Base-by-base conservation (phyloP, 1,140 invertebrate genomes). In the Oppia nitens region DNA sequence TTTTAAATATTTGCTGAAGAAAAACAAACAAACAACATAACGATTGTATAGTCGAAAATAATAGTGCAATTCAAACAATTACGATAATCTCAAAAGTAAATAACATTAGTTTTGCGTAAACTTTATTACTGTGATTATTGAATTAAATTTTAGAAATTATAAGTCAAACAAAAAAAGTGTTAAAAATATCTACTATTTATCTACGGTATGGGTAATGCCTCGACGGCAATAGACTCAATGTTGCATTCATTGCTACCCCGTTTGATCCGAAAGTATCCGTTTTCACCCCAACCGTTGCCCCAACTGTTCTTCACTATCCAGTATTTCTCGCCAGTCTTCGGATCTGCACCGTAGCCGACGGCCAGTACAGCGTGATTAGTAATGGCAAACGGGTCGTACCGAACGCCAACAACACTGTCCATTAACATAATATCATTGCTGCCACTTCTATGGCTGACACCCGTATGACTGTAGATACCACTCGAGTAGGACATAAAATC, bases 171-270 rank as follows among this genome's bases (percentile, higher is more conserved):
- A n/a, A n/a, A n/a, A n/a, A n/a, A n/a, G n/a, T n/a, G n/a, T n/a
- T n/a, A n/a, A n/a, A n/a, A n/a, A n/a, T n/a, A n/a, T n/a, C n/a
- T n/a, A n/a, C n/a, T n/a, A n/a, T n/a, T n/a, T n/a, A n/a, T n/a
- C n/a, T n/a, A n/a, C n/a, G 65, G 65, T 20, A 66, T 66, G 9
- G 68, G 67, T 45, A 62, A 62, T 6, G 64, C 66, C 48, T 69
- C 65, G 0, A 71, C 65, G 3, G 67, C 71, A 57, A 68, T 59
- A 47, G 64, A 66, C 57, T 71, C 71, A 24, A 47, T 52, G 2
- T 45, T 45, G 25, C 55, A 56, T 1, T 47, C 2, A 27, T 56
- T 56, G 6, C 11, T 17, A 21, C 55, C 55, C 2, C 55, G 55
- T 45, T 59, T 59, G 53, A 59, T 56, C 2, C 32, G 25, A 40